Conservation (phyloP, 2,888 invertebrate genomes). For the Lasiommata megera region DNA sequence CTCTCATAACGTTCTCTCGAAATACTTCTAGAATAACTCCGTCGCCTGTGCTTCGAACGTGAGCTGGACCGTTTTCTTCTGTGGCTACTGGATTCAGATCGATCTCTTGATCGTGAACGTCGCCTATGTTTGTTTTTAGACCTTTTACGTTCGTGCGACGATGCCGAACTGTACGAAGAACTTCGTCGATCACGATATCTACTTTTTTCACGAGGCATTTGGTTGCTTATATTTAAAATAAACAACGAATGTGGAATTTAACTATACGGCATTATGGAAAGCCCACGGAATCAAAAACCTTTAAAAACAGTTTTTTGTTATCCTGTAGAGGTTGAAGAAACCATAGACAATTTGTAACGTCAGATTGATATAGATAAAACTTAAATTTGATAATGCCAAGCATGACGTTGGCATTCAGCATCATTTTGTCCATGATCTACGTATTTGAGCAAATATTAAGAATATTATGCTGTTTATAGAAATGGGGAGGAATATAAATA, state of each 20-base stretch:
- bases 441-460: too few relatives aligned
- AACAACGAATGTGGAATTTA: background rate
- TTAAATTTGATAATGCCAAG: too few relatives aligned
- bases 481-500: too few relatives aligned
- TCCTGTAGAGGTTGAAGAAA: too few relatives aligned
- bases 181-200: slow-evolving; percentile 68
- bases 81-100: slow-evolving; percentile 59
- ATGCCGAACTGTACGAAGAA: slow-evolving; percentile 67
- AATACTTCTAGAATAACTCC: slow-evolving; percentile 67
- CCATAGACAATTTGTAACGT: too few relatives aligned
- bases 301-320: background rate
- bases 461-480: too few relatives aligned
- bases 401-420: too few relatives aligned
- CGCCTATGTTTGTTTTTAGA: slow-evolving; percentile 64
- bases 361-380: too few relatives aligned
- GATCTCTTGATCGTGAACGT: slow-evolving; percentile 64
- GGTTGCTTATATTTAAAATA: background rate
- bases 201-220: slow-evolving; percentile 72
- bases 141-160: slow-evolving; percentile 68
- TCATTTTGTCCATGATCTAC: too few relatives aligned
- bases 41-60: slow-evolving; percentile 52
- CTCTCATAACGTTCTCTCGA: slow-evolving; percentile 67
- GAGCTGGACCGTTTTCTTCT: slow-evolving; percentile 62
- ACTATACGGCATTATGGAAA: too few relatives aligned
- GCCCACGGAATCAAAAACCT: background rate